Conservation (phyloP, 2,113 vertebrate species). For the Mastomys coucha region DNA sequence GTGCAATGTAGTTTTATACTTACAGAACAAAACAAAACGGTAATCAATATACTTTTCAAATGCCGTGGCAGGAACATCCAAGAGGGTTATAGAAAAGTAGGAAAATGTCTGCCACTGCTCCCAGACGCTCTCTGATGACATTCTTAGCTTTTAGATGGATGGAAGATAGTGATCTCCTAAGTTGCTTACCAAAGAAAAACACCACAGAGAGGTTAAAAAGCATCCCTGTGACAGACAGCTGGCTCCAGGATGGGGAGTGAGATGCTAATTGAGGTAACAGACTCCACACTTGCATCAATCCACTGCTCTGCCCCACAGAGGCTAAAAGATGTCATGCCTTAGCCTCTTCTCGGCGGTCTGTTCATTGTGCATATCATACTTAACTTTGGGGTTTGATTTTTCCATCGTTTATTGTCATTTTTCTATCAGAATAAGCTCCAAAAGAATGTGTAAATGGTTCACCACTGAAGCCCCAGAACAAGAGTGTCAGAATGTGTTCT, state of each 20-base stretch:
- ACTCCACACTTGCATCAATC: accelerated
- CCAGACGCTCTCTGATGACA: background rate
- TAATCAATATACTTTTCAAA: background rate
- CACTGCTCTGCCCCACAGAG: accelerated
- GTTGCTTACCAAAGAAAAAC: background rate
- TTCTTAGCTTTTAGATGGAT: background rate
- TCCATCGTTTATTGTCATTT: background rate
- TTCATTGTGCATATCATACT: too few species aligned
- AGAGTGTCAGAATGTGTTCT: background rate
- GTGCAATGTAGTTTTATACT: background rate
- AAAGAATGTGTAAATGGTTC: background rate
- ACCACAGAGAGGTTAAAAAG: background rate
- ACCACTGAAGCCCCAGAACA: too few species aligned
- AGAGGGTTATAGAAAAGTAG: background rate
- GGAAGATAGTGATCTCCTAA: background rate
- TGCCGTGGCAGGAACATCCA: too few species aligned
- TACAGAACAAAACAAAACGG: background rate
- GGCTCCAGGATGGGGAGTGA: background rate
- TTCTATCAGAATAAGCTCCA: background rate
- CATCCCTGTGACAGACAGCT: background rate
- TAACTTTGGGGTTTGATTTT: background rate
- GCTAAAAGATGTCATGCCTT: background rate
- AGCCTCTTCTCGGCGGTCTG: accelerated
- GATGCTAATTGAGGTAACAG: too few species aligned
- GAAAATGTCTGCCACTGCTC: background rate